These are phyloP conservation scores for Drosophila ogumai DNA, from an alignment of 1,140 invertebrate species.

Conservation along the genomic window DNA sequence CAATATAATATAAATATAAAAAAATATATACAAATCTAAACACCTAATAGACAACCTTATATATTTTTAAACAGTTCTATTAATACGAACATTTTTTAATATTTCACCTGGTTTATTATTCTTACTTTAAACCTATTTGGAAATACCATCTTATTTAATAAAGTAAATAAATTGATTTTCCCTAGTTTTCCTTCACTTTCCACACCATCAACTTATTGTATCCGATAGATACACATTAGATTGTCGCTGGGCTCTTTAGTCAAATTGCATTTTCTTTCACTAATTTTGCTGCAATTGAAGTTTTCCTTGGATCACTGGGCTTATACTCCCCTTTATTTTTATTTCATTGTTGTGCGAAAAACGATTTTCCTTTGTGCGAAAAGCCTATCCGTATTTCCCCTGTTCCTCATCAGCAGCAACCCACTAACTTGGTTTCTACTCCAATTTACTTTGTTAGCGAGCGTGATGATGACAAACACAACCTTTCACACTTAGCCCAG, in stretches of 20 bases:
- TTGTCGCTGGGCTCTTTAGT: constrained; percentile 13
- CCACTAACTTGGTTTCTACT: constrained; percentile 47
- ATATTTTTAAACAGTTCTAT: not conserved
- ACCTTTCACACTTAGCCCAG: constrained; percentile 67
- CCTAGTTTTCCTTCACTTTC: constrained; percentile 1
- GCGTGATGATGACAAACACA: constrained; percentile 65
- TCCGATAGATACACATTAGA: constrained; percentile 18
- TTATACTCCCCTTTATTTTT: constrained; percentile 12
- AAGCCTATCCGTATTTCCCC: constrained; percentile 27
- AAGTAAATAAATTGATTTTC: not conserved
- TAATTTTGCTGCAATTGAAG: constrained; percentile 32
- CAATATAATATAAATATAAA: not conserved
- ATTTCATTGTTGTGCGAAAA: constrained; percentile 58
- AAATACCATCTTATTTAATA: not conserved
- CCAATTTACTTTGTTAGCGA: constrained; percentile 44
- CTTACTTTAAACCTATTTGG: not conserved
- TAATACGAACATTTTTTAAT: not conserved
- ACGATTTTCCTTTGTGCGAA: constrained; percentile 65
- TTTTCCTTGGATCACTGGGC: constrained; percentile 30
- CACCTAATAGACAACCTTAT: not conserved
- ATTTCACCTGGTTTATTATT: not conserved
- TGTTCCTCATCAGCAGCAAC: constrained; percentile 34
- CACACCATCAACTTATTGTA: not conserved
- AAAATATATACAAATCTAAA: not conserved
- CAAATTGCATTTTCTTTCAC: constrained; percentile 33